Percentiles rank a stretch among this genome's conserved stretches.
These are phyloP conservation scores for Heliothis virescens DNA, from an alignment of 1,140 invertebrate genomes.

Conservation along the genomic window DNA sequence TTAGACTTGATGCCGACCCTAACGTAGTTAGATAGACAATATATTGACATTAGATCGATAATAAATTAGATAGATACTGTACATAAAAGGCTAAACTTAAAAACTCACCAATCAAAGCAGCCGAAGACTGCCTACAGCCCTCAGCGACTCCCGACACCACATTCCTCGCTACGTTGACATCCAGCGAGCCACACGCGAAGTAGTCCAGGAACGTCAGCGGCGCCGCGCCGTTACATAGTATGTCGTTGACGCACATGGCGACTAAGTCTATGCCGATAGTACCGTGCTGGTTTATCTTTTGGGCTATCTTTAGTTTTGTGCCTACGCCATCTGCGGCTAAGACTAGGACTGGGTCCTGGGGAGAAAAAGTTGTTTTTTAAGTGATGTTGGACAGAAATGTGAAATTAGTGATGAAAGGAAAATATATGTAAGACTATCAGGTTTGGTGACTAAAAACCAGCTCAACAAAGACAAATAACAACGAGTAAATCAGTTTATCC, in stretches of 20 bases:
- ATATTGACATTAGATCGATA: no score
- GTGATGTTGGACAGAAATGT: no score
- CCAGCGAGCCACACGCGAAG: constrained; percentile 95
- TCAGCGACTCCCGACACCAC: constrained; percentile 94
- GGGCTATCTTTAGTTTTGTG: constrained; percentile 98
- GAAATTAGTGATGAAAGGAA: no score
- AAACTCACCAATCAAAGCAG: constrained; percentile 88
- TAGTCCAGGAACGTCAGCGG: constrained; percentile 98
- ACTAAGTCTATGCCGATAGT: constrained; percentile 98
- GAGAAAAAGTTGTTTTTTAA: neutral
- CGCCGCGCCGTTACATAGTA: constrained; percentile 97
- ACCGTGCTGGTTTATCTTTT: constrained; percentile 91
- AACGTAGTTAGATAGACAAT: no score
- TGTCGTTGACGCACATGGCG: constrained; percentile 99
- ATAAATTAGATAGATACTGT: no score
- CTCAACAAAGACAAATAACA: no score
- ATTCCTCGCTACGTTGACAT: constrained; percentile 89
- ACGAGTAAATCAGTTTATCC: no score
- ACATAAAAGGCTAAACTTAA: no score
- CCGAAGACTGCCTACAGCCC: constrained; percentile 93
- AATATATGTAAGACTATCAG: no score
- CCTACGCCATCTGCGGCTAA: constrained; percentile 99
- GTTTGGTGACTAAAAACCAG: no score
- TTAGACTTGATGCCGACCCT: no score
- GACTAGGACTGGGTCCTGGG: constrained; percentile 94